phyloP scores from a whole-genome alignment of 1,140 invertebrate species.

The Scaptomyza pallida region DNA sequence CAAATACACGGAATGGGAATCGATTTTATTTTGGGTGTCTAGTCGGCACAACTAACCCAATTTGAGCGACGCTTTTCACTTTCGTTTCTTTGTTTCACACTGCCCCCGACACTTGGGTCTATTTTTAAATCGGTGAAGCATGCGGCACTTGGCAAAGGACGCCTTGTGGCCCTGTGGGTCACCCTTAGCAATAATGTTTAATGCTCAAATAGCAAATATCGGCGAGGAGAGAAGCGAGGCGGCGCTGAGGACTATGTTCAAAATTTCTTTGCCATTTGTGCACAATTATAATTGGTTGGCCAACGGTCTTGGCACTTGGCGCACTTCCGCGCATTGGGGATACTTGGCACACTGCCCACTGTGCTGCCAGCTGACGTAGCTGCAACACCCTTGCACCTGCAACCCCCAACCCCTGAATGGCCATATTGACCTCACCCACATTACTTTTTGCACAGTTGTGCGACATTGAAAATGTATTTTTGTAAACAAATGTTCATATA shows the following conservation, averaged over 20 bases:
- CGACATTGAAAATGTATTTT: conserved; percentile 71
- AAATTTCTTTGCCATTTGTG: conserved; percentile 27
- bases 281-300: conserved; percentile 47
- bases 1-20: conserved; percentile 3
- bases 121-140: not conserved
- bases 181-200: not conserved
- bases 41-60: conserved; percentile 49
- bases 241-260: not conserved
- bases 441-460: conserved; percentile 49
- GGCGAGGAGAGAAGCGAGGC: too few species aligned
- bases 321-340: conserved; percentile 62
- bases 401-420: conserved; percentile 17
- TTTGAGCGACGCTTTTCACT: conserved; percentile 37
- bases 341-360: conserved; percentile 70
- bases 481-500: conserved; percentile 25
- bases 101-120: conserved; percentile 7
- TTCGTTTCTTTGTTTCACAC: conserved; percentile 13
- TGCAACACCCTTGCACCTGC: conserved; percentile 10
- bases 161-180: not conserved
- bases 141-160: not conserved
- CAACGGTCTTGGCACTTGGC: conserved; percentile 38
- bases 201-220: too few species aligned
- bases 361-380: conserved; percentile 65
- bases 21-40: conserved; percentile 14
- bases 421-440: conserved; percentile 71